Percentiles rank a stretch among this genome's conserved stretches.
Evolutionary conservation across 2,113 vertebrate species (phyloP).

Genomic region (Psammodynastes pulverulentus): DNA sequence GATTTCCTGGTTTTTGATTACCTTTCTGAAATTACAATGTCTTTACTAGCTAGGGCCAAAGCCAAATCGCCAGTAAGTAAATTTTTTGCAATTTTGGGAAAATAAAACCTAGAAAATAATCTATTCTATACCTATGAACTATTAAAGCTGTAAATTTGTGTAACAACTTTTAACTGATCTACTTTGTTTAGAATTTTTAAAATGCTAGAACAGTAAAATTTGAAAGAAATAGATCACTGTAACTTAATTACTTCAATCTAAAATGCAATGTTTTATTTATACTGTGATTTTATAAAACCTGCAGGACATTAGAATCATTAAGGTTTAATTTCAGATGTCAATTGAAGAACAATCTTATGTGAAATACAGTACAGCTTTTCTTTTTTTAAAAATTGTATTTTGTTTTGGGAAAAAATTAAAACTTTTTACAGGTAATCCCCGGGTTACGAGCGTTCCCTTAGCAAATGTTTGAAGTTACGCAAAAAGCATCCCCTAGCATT

Average conservation of each 20-base stretch:
- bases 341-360: not conserved
- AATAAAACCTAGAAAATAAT: not conserved
- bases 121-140: not conserved
- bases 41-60: slow-evolving; percentile 78
- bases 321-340: not conserved
- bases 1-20: slow-evolving; percentile 88
- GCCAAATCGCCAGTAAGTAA: slow-evolving; percentile 76
- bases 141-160: not conserved
- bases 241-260: not conserved
- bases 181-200: not conserved
- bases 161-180: not conserved
- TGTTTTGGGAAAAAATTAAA: not conserved
- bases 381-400: not conserved
- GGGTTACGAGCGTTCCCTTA: too few relatives aligned
- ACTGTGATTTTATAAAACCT: not conserved
- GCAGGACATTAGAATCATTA: not conserved
- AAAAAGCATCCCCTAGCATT: too few relatives aligned
- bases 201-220: not conserved
- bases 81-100: not conserved
- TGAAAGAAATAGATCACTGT: not conserved
- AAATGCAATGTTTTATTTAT: not conserved
- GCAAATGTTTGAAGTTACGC: too few relatives aligned
- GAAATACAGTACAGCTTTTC: not conserved
- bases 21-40: slow-evolving; percentile 89
- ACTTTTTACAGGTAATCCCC: too few relatives aligned